Base-by-base conservation (phyloP, 2,888 invertebrate species). In the Tenthredo notha region DNA sequence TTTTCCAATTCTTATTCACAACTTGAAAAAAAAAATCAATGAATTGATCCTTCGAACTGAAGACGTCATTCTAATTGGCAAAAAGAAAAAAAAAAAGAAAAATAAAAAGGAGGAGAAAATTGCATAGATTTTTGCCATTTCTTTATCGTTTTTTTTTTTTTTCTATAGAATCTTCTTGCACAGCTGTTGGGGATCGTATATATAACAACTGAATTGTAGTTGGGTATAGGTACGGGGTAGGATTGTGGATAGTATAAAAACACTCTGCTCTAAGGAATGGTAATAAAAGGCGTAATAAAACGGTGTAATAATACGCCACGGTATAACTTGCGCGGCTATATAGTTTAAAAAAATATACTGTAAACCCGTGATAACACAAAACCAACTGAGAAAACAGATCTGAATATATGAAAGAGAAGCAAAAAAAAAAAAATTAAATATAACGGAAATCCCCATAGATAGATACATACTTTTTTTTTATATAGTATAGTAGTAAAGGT, bases 211-310 rank as follows among this genome's bases (percentile, higher is more conserved):
- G 12, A 25, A 29, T 25, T 61, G 21, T 29, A 61, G 61, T 29
- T 4, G 25, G 12, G 61, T 4, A 29, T 70, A 70, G 29, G n/a
- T 6, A n/a, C 18, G 37, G 70, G 0, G n/a, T 15, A n/a, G 70
- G 37, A 70, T 70, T 70, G n/a, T 70, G 70, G 33, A 25, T 12
- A 37, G 70, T 70, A n/a, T 37, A 70, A 70, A 37, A 70, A 37
- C 70, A 70, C 29, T 67, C 67, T 25, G n/a, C n/a, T 37, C 5
- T 37, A 70, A 37, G 70, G 33, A 37, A 70, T 70, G 70, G 37
- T 70, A 70, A 70, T 70, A 33, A 70, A 70, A 70, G 65, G 67
- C 29, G 18, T 67, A 67, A 67, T 21, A 67, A 67, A 70, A n/a
- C 37, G 70, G 33, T n/a, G 37, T 70, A 70, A 70, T 70, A 70